Evolutionary conservation across 2,113 vertebrate species (phyloP).

Genomic region (Rhabdornis inornatus): DNA sequence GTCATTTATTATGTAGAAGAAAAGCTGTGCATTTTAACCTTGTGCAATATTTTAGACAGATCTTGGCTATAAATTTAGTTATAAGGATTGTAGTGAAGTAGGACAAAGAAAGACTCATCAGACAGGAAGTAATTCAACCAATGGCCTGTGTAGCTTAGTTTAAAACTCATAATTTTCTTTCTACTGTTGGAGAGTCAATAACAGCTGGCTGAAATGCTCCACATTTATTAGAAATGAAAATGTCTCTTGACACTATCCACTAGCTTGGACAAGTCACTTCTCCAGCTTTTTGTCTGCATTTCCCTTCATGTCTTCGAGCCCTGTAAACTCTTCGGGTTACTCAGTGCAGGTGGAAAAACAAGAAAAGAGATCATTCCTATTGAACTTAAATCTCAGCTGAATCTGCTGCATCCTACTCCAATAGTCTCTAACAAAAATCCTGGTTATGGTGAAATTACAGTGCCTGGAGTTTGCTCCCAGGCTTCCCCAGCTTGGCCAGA

Average conservation of each 20-base stretch:
- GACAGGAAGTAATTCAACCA: background rate
- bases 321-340: background rate
- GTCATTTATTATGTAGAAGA: background rate
- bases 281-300: background rate
- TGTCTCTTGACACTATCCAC: background rate
- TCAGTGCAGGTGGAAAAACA: background rate
- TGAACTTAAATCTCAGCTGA: background rate
- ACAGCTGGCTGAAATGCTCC: background rate
- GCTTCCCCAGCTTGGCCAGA: background rate
- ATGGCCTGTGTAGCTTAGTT: background rate
- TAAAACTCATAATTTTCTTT: background rate
- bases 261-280: background rate
- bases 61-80: background rate
- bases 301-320: background rate
- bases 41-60: background rate
- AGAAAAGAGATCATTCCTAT: background rate
- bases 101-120: background rate
- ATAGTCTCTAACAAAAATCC: background rate
- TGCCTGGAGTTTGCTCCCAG: background rate
- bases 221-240: background rate
- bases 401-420: background rate
- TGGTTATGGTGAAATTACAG: background rate
- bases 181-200: background rate
- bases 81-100: background rate
- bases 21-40: background rate